Base-by-base conservation (phyloP, 2,113 vertebrate species). In the Hippocampus zosterae region DNA sequence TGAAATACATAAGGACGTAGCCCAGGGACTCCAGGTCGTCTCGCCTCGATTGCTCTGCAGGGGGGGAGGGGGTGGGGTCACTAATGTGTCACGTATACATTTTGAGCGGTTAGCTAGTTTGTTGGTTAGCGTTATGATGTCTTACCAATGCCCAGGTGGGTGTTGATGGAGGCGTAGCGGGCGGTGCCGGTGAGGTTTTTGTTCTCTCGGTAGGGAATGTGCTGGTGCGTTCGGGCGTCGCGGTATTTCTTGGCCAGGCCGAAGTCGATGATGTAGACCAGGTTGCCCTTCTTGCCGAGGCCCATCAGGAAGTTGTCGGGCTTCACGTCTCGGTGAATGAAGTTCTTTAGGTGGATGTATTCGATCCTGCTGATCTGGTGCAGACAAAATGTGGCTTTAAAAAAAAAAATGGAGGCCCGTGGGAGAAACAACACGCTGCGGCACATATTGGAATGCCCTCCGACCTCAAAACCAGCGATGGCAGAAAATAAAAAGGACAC, bases 1-100 rank as follows among this genome's bases (percentile, higher is more conserved):
- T 99, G 91, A 99, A 99, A 92, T 99, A 99, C 97, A 99, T 99
- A 65, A 98, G 94, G 68, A 98, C 96, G 0, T 98, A 98, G 84
- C 96, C 96, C 87, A 98, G 89, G 69, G 95, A 98, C 91, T 98
- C 97, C 90, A 98, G 90, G 89, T 98, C 97, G 67, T 98, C 97
- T 56, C 97, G 93, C 27, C 97, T 93, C 72, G 96, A 98, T 92
- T 98, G 96, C 84, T 98, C 97, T 98, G 93, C 75, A 84, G 25
- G 25, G 25, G 25, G 72, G n/a, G n/a, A n/a, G n/a, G n/a, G n/a
- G n/a, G n/a, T n/a, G n/a, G n/a, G n/a, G n/a, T n/a, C n/a, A n/a
- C n/a, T n/a, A 37, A 37, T 37, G 33, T 37, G 33, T 37, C 33
- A 37, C 33, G 33, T 5, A 37, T 37, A 37, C 33, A 37, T 37